phyloP scores from a whole-genome alignment of 2,888 invertebrate genomes.

The Idaea aversata region DNA sequence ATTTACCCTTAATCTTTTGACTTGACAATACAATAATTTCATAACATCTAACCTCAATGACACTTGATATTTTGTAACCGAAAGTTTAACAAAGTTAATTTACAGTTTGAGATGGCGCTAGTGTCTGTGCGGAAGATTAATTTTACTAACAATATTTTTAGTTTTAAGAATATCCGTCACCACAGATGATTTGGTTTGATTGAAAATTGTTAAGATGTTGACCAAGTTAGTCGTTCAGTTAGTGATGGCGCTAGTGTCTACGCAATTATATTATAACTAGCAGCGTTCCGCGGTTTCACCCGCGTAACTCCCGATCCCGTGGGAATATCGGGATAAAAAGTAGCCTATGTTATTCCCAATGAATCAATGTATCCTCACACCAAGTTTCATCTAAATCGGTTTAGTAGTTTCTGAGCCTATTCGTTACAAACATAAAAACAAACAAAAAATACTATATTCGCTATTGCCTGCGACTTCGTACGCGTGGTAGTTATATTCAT shows the following conservation, averaged over 20 bases:
- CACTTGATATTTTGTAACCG: not conserved
- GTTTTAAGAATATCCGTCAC: not conserved
- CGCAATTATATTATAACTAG: not conserved
- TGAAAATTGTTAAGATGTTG: not conserved
- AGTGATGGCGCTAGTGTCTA: not conserved
- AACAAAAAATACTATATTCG: too few relatives aligned
- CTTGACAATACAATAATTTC: not conserved
- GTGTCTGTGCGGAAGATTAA: not conserved
- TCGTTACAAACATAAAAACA: too few relatives aligned
- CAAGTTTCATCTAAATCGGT: too few relatives aligned
- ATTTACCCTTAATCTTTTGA: not conserved
- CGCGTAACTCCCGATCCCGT: too few relatives aligned
- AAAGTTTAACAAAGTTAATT: not conserved
- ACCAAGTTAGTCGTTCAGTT: not conserved
- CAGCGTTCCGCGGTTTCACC: too few relatives aligned
- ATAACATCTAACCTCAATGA: not conserved
- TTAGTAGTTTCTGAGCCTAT: too few relatives aligned
- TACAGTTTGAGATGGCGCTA: not conserved
- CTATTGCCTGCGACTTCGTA: too few relatives aligned
- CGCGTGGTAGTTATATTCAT: too few relatives aligned
- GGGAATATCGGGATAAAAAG: too few relatives aligned
- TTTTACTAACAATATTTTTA: not conserved
- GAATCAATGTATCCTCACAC: too few relatives aligned
- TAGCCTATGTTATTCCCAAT: too few relatives aligned
- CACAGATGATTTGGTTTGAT: not conserved